Conservation (phyloP, 2,888 invertebrate species). For the Hemicrepidius hirtus region DNA sequence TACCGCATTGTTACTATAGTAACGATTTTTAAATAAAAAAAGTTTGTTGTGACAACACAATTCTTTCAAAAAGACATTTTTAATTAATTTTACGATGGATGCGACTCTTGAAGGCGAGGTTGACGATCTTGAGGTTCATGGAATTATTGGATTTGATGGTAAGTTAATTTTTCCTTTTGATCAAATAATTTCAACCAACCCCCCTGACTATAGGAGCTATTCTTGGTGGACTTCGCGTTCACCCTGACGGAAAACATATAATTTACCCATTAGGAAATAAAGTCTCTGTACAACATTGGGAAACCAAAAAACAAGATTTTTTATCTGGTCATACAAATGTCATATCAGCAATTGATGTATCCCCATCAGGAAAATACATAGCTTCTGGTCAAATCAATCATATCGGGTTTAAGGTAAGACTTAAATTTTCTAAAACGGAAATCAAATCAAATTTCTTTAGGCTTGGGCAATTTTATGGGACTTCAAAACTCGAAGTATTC, state of each 20-base stretch:
- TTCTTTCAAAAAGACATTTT: too few relatives aligned
- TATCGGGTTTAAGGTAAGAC: constrained; percentile 87
- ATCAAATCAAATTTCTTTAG: constrained; percentile 61
- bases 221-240: constrained; percentile 78
- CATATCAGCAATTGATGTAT: constrained; percentile 85
- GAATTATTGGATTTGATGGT: constrained; percentile 90
- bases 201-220: constrained; percentile 71
- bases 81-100: background rate
- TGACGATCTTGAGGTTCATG: constrained; percentile 78
- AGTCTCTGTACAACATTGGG: constrained; percentile 82
- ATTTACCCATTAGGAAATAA: constrained; percentile 88
- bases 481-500: constrained; percentile 78
- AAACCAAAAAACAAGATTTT: constrained; percentile 82
- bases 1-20: too few relatives aligned
- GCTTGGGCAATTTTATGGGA: constrained; percentile 92
- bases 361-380: constrained; percentile 83
- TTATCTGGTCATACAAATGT: constrained; percentile 87
- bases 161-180: too few relatives aligned
- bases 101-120: constrained; percentile 72
- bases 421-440: background rate
- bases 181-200: constrained; percentile 47
- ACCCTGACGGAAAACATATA: constrained; percentile 82
- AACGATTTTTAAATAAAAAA: background rate
- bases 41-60: constrained; percentile 10
- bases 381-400: constrained; percentile 95